These are phyloP conservation scores for Saturnia pavonia DNA, from an alignment of 2,888 invertebrate species.

Conservation along the genomic window DNA sequence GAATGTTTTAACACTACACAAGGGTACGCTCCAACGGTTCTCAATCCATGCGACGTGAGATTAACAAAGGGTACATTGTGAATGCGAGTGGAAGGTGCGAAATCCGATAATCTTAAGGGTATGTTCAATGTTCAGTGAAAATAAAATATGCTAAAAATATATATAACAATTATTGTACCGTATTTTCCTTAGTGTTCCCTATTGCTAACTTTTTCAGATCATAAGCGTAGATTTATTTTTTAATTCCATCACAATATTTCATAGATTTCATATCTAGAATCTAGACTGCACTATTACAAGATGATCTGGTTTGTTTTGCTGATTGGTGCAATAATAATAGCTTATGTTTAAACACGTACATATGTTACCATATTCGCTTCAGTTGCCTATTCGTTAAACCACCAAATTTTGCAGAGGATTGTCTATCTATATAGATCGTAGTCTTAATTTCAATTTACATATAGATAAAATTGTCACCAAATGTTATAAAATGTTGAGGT, in stretches of 20 bases:
- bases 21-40: conserved; percentile 10
- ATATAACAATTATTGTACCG: not conserved
- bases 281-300: too few relatives aligned
- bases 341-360: too few relatives aligned
- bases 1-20: conserved; percentile 10
- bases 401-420: too few relatives aligned
- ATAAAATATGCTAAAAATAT: not conserved
- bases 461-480: too few relatives aligned
- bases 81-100: conserved; percentile 11
- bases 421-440: too few relatives aligned
- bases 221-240: not conserved
- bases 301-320: too few relatives aligned
- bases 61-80: conserved; percentile 13
- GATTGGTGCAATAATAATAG: too few relatives aligned
- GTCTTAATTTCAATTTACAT: too few relatives aligned
- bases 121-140: conserved; percentile 1
- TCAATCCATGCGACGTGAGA: conserved; percentile 8
- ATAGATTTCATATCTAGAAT: too few relatives aligned
- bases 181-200: not conserved
- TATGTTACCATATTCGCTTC: too few relatives aligned
- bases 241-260: not conserved
- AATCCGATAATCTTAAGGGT: conserved; percentile 12
- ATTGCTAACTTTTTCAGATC: not conserved
- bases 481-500: too few relatives aligned
- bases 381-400: too few relatives aligned